phyloP scores from a whole-genome alignment of 2,888 invertebrate genomes.

The Rambutsinella grinnellia region DNA sequence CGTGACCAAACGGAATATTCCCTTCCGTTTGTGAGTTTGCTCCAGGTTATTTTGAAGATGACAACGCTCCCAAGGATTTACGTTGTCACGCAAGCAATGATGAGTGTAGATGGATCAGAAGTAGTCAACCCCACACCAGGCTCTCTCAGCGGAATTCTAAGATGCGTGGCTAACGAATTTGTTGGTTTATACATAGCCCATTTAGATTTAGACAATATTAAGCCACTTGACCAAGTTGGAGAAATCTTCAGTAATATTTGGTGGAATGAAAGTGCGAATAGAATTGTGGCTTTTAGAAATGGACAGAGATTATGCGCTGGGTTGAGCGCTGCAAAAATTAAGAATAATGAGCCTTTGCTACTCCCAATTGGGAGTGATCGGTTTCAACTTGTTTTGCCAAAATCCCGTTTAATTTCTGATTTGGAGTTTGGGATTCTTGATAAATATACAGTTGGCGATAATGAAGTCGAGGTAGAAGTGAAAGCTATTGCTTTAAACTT shows the following conservation, averaged over 20 bases:
- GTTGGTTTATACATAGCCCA: no score
- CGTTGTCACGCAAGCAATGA: neutral
- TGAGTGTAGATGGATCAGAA: neutral
- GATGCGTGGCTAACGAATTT: neutral
- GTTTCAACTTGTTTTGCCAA: slow-evolving; percentile 25
- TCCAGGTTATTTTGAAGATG: neutral
- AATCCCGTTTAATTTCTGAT: slow-evolving; percentile 31
- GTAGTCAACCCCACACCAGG: neutral
- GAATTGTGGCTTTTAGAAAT: no score
- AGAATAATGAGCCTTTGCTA: neutral
- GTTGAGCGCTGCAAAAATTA: neutral
- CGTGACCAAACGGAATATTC: neutral
- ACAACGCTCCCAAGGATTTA: neutral
- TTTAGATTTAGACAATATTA: neutral
- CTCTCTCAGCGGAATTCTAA: neutral
- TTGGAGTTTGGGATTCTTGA: slow-evolving; percentile 15
- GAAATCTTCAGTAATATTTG: slow-evolving; percentile 15
- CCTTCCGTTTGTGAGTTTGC: neutral
- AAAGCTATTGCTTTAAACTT: slow-evolving; percentile 38
- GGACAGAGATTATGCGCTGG: neutral
- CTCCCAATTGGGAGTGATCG: slow-evolving; percentile 33
- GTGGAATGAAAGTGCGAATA: no score
- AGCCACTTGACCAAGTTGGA: neutral
- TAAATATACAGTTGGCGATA: neutral
- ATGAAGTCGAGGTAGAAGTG: slow-evolving; percentile 38